Evolutionary conservation across 2,797 vertebrate genomes (phyloP).

Genomic region (Garrulus glandarius): DNA sequence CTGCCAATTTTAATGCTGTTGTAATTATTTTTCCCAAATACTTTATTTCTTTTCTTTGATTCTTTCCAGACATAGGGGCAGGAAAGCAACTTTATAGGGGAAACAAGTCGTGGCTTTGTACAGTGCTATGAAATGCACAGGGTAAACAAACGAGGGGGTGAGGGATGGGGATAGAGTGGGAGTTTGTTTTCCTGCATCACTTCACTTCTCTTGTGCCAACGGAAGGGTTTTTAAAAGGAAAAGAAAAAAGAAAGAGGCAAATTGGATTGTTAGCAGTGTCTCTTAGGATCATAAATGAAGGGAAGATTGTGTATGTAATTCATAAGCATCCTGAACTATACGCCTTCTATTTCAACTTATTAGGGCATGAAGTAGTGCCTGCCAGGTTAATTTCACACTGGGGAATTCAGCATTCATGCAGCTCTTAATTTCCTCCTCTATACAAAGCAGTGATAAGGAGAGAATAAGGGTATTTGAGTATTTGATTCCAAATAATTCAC

Average conservation of each 20-base stretch:
- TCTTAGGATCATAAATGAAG: slow-evolving; percentile 43
- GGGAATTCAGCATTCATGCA: not conserved
- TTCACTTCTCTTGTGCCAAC: not conserved
- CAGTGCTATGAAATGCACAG: not conserved
- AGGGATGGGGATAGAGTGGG: not conserved
- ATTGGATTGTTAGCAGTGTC: slow-evolving; percentile 35
- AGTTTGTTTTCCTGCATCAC: slow-evolving; percentile 16
- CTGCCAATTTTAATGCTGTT: not conserved
- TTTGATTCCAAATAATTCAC: not conserved
- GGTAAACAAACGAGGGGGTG: not conserved
- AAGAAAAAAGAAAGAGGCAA: not conserved
- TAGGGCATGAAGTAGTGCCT: slow-evolving; percentile 59
- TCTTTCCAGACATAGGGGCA: not conserved
- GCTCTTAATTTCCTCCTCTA: slow-evolving; percentile 26
- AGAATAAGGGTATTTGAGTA: not conserved
- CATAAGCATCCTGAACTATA: slow-evolving; percentile 48
- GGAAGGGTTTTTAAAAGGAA: not conserved
- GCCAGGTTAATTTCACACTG: slow-evolving; percentile 43
- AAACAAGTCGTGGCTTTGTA: slow-evolving; percentile 7
- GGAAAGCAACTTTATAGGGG: not conserved
- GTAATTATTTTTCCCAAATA: not conserved
- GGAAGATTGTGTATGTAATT: slow-evolving; percentile 42
- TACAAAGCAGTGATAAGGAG: slow-evolving; percentile 7
- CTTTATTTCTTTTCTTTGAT: not conserved
- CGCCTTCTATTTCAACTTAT: slow-evolving; percentile 43